Evolutionary conservation across 2,113 vertebrate genomes (phyloP), one percentile per base, ranked within the genome.

Genomic region (Typhlomys cinereus): DNA sequence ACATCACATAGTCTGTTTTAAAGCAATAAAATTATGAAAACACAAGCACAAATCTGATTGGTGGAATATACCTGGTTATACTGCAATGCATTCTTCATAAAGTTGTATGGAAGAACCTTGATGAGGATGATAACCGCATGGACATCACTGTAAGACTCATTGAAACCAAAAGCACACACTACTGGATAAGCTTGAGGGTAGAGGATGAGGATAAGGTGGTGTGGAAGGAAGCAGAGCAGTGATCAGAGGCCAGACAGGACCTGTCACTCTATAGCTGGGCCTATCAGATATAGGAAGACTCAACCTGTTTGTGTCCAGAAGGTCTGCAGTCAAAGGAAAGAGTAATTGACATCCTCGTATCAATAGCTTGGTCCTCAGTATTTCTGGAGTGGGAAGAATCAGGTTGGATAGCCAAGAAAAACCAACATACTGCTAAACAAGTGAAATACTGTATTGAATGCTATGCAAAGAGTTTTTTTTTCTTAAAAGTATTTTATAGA

Each of bases 361-460:
- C 14, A 69, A 36, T 61, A 2, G 0, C 4, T 20, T 3, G n/a
- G 2, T 5, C 11, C 29, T n/a, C 14, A 10, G 5, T 5, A 1
- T 1, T 4, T 2, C 27, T 3, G 0, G 0, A 0, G 0, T 15
- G 27, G 3, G 36, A 84, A 10, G 18, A 17, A 36, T 76, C 12
- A 36, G 17, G 2, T 12, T 69, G 29, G 79, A 76, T 17, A 1
- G 0, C 20, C 0, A 4, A 76, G 29, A 52, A 39, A 78, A 84
- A n/a, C 34, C 23, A 2, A 46, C 44, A 54, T 10, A 54, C 34
- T 76, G n/a, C n/a, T n/a, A n/a, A n/a, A n/a, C n/a, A n/a, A n/a
- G n/a, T n/a, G n/a, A n/a, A n/a, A 62, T 52, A n/a, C 10, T 61
- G 39, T 27, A 54, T 18, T 54, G n/a, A 31, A 50, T 57, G 13